These are phyloP conservation scores for Pitangus sulphuratus DNA, from an alignment of 2,797 vertebrate genomes.

Conservation along the genomic window DNA sequence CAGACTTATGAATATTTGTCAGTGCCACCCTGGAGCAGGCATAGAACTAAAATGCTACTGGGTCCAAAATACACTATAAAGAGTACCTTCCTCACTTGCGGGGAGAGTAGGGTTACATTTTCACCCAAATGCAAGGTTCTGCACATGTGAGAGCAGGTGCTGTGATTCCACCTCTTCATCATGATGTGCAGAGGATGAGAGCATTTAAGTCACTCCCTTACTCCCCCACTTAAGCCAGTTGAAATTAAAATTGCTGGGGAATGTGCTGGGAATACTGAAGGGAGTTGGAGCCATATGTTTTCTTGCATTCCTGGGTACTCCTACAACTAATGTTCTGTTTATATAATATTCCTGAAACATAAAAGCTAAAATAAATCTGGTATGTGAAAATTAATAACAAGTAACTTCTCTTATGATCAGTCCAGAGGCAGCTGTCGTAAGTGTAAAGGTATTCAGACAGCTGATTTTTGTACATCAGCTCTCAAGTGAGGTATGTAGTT, in stretches of 20 bases:
- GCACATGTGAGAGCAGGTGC: neutral
- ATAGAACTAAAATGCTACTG: neutral
- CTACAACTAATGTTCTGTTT: conserved; percentile 34
- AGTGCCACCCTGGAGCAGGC: neutral
- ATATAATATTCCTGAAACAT: conserved; percentile 23
- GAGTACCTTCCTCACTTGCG: neutral
- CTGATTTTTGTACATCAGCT: conserved; percentile 66
- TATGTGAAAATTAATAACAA: conserved; percentile 44
- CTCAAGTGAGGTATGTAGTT: conserved; percentile 57
- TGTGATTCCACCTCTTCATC: neutral
- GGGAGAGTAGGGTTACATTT: neutral
- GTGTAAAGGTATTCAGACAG: conserved; percentile 63
- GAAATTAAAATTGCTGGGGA: conserved; percentile 31
- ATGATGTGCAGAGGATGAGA: neutral
- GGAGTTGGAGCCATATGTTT: neutral
- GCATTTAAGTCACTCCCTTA: neutral
- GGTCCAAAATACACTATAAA: neutral
- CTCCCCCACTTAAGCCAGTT: neutral
- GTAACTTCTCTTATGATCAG: conserved; percentile 22
- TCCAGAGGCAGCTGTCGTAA: conserved; percentile 53
- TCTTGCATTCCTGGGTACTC: conserved; percentile 11
- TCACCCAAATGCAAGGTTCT: neutral
- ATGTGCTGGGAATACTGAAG: neutral
- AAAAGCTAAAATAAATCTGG: conserved; percentile 54
- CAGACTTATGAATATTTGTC: neutral